These are phyloP conservation scores for Osmoderma eremita DNA, from an alignment of 2,888 invertebrate genomes.

Conservation along the genomic window DNA sequence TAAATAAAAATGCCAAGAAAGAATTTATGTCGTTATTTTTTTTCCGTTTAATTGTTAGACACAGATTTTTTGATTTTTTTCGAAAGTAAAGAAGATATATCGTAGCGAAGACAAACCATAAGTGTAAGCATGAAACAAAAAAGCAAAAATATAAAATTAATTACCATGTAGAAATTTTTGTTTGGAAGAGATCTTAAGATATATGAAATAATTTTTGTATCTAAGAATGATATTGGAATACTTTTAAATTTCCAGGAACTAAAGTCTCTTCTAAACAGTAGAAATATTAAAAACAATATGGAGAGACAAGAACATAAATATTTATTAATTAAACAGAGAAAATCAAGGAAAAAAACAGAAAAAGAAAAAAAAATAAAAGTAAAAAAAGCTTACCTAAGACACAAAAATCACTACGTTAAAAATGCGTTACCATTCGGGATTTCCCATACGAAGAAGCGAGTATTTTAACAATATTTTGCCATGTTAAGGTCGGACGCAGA, in stretches of 20 bases:
- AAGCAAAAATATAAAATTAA: conserved; percentile 59
- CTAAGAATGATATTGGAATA: background rate
- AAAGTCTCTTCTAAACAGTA: conserved; percentile 11
- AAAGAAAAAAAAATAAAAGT: conserved; percentile 36
- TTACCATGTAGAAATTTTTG: conserved; percentile 35
- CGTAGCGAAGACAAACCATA: conserved; percentile 50
- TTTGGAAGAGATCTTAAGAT: conserved; percentile 6
- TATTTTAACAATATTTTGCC: background rate
- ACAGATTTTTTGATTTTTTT: conserved; percentile 11
- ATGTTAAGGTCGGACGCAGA: background rate
- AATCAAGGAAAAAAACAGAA: conserved; percentile 25
- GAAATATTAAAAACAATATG: conserved; percentile 3
- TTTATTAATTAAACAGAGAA: background rate
- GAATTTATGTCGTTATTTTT: background rate
- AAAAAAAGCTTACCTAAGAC: conserved; percentile 40
- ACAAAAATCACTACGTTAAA: conserved; percentile 38
- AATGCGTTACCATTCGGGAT: conserved; percentile 31
- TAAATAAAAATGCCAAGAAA: conserved; percentile 17
- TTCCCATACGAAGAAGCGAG: no score
- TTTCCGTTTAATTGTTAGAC: background rate
- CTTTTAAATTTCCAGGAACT: background rate
- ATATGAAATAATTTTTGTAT: background rate
- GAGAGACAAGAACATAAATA: conserved; percentile 9
- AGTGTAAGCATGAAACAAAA: conserved; percentile 64
- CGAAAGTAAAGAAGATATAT: conserved; percentile 28